Evolutionary conservation across 2,888 invertebrate species (phyloP).

Genomic region (Tridacna crocea): DNA sequence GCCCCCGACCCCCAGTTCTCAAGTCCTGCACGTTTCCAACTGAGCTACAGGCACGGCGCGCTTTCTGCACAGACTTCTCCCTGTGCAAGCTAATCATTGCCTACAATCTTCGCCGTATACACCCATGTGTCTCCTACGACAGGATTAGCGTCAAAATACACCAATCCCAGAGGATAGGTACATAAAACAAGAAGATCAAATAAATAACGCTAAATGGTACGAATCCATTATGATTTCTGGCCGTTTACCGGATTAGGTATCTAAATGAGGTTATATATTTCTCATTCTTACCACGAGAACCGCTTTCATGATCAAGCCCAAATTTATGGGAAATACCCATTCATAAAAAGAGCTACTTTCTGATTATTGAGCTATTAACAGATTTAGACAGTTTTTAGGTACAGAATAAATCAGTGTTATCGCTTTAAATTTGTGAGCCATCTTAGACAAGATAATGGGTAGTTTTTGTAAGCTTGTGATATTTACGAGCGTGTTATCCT

Average conservation of each 20-base stretch:
- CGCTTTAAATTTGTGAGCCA: slow-evolving; percentile 27
- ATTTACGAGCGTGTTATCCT: slow-evolving; percentile 28
- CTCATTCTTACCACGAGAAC: background rate
- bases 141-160: background rate
- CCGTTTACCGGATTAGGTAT: background rate
- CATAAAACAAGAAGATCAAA: background rate
- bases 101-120: too few relatives aligned
- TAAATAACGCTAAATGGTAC: background rate
- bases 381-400: slow-evolving; percentile 21
- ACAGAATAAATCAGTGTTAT: slow-evolving; percentile 24
- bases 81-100: too few relatives aligned
- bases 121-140: too few relatives aligned
- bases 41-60: too few relatives aligned
- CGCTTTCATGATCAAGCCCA: slow-evolving; percentile 2
- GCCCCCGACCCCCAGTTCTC: too few relatives aligned
- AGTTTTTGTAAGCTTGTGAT: slow-evolving; percentile 28
- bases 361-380: slow-evolving; percentile 23
- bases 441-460: slow-evolving; percentile 22
- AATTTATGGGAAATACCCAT: slow-evolving; percentile 20
- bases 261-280: background rate
- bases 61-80: too few relatives aligned
- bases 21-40: too few relatives aligned
- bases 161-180: too few relatives aligned
- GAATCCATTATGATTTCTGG: slow-evolving; percentile 7
- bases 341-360: slow-evolving; percentile 16